A percentile compares a stretch with the other conserved stretches of the same genome.
phyloP scores from a whole-genome alignment of 2,797 vertebrate species.

The Dallia pectoralis region DNA sequence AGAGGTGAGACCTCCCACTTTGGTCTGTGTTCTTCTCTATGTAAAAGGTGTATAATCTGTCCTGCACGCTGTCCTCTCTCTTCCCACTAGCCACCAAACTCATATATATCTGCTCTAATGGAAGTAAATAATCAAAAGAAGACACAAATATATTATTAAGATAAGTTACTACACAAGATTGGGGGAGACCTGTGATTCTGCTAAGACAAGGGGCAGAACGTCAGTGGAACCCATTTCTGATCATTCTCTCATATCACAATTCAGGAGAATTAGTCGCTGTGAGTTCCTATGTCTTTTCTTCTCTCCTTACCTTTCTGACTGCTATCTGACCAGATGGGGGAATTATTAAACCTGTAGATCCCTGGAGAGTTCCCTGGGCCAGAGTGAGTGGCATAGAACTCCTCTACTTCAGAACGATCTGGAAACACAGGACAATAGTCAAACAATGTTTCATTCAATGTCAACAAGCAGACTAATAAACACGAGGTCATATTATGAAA shows the following conservation, averaged over 20 bases:
- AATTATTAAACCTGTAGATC: conserved; percentile 54
- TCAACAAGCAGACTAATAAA: neutral
- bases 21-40: conserved; percentile 50
- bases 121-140: neutral
- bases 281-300: neutral
- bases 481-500: neutral
- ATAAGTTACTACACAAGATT: neutral
- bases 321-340: conserved; percentile 9
- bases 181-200: neutral
- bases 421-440: conserved; percentile 1
- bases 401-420: conserved; percentile 30
- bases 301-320: conserved; percentile 43
- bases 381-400: conserved; percentile 56
- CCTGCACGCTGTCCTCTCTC: neutral
- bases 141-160: no score
- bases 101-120: conserved; percentile 65
- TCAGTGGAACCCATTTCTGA: no score
- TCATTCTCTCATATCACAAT: no score
- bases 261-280: no score
- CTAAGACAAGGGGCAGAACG: no score
- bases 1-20: conserved; percentile 29
- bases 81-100: conserved; percentile 49
- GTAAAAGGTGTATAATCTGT: conserved; percentile 68
- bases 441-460: neutral
- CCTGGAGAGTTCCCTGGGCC: conserved; percentile 26